Percentiles rank a stretch among this genome's conserved stretches.
phyloP scores from a whole-genome alignment of 1,140 invertebrate species.

The Heliconius hermathena region DNA sequence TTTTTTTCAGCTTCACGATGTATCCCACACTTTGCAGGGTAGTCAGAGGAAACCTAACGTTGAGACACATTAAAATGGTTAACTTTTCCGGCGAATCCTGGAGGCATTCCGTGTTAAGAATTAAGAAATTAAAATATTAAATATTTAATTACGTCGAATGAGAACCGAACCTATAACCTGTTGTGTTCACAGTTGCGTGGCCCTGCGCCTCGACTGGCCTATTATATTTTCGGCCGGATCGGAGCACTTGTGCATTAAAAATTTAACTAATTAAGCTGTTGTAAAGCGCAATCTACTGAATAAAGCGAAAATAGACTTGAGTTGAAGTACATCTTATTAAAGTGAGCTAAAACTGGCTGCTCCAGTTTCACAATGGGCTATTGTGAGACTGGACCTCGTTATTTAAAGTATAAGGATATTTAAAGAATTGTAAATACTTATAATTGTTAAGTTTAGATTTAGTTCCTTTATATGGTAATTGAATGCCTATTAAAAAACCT shows the following conservation, averaged over 20 bases:
- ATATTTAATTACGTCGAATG: too few relatives aligned
- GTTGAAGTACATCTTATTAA: constrained; percentile 26
- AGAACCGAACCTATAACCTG: too few relatives aligned
- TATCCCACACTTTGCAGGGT: too few relatives aligned
- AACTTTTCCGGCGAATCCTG: too few relatives aligned
- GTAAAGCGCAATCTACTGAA: constrained; percentile 21
- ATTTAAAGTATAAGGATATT: constrained; percentile 9
- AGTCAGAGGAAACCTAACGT: too few relatives aligned
- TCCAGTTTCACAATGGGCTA: constrained; percentile 21
- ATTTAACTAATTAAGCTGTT: constrained; percentile 10
- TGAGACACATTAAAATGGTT: too few relatives aligned
- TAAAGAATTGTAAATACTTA: neutral
- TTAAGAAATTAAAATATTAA: too few relatives aligned
- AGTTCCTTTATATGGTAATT: neutral
- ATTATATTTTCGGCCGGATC: neutral
- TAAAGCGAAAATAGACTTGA: constrained; percentile 17
- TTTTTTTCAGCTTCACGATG: too few relatives aligned
- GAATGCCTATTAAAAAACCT: too few relatives aligned
- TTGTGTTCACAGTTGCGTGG: too few relatives aligned
- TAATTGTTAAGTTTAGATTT: neutral
- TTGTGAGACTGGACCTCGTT: constrained; percentile 12
- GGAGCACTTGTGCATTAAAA: neutral
- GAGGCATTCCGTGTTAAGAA: too few relatives aligned
- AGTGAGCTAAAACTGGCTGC: constrained; percentile 20
- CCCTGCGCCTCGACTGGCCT: neutral